Base-by-base conservation (phyloP, 2,888 invertebrate species). In the Atrina japonica region DNA sequence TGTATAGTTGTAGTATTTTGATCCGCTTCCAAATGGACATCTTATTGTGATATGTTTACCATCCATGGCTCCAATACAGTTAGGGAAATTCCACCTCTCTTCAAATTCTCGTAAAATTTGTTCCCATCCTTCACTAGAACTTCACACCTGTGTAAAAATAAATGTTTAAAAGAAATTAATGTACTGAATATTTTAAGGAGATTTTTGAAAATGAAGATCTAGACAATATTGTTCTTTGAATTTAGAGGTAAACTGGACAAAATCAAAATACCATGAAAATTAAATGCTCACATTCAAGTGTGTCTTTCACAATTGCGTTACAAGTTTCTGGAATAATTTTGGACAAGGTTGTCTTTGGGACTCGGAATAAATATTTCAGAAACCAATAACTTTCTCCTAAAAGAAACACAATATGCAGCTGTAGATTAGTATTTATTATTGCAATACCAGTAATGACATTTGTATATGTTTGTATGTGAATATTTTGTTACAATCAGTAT, bases 21-120 rank as follows among this genome's bases (percentile, higher is more conserved):
- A 60, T 25, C 60, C 60, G 27, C 60, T 52, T 27, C 45, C 23
- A 16, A 21, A 14, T 3, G 67, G 45, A 7, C 29, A 40, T 53
- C 60, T 30, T 1, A 67, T 5, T 9, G 35, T 21, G n/a, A 43
- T 23, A 53, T 43, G 60, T 45, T 67, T 67, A 27, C 60, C 67
- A 56, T 53, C 67, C 35, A 60, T 47, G 21, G 60, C 67, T 5
- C 60, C 67, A 40, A 66, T 58, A 50, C 66, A 66, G n/a, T 66
- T 59, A 18, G 43, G 66, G 43, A 49, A 63, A 14, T 63, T 55
- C 69, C 43, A 69, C 55, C 41, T 63, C 27, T 69, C 63, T 40
- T 52, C 40, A 29, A 63, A 63, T 6, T 69, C 56, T 6, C 41
- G 35, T 1, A 49, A 55, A 6, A 35, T 30, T 30, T 35, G 27